These are phyloP conservation scores for Thysanoteuthis rhombus DNA, from an alignment of 2,888 invertebrate genomes.

Conservation along the genomic window DNA sequence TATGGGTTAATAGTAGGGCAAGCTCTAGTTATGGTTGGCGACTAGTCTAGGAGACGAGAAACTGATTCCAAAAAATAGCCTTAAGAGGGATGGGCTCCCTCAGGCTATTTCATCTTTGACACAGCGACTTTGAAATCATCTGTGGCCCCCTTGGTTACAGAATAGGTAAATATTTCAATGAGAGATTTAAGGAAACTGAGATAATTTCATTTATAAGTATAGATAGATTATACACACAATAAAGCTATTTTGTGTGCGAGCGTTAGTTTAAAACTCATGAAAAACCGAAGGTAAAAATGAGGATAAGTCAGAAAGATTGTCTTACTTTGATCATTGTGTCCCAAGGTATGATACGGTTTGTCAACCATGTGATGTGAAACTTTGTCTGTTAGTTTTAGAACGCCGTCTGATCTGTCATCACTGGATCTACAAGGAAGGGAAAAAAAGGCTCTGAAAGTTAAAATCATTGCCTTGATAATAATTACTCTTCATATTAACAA, in stretches of 20 bases:
- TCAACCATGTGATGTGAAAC: constrained; percentile 28
- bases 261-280: not conserved
- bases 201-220: too few species aligned
- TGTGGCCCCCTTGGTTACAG: too few species aligned
- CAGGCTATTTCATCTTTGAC: too few species aligned
- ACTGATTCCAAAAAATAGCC: too few species aligned
- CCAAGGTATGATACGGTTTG: not conserved
- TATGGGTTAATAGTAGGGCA: too few species aligned
- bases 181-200: too few species aligned
- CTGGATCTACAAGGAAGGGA: constrained; percentile 1
- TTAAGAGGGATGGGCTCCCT: too few species aligned
- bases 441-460: not conserved
- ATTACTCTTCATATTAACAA: not conserved
- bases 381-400: constrained; percentile 14
- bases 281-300: not conserved
- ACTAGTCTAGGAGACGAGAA: too few species aligned
- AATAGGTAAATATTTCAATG: too few species aligned
- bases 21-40: too few species aligned
- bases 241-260: too few species aligned
- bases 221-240: not conserved
- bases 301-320: not conserved
- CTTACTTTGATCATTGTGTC: constrained; percentile 18
- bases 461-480: not conserved
- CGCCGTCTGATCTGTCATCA: constrained; percentile 29
- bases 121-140: too few species aligned